A percentile compares a stretch with the other conserved stretches of the same genome.
Conservation (phyloP, 2,113 vertebrate genomes). For the Gobio gobio region DNA sequence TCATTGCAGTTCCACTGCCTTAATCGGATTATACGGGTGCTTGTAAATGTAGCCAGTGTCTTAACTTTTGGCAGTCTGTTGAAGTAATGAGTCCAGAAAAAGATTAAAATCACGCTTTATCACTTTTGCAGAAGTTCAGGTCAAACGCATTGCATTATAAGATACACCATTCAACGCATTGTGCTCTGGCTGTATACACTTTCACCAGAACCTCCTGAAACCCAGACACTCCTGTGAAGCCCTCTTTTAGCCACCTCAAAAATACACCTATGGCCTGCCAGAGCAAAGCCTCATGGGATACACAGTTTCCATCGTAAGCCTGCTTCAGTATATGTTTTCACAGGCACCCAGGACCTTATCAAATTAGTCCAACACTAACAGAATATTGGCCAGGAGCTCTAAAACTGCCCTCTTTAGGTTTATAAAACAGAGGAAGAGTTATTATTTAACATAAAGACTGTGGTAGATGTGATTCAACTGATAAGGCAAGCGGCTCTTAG, state of each 20-base stretch:
- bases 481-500: slow-evolving; percentile 1
- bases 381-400: slow-evolving; percentile 4
- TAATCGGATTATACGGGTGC: not conserved
- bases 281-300: slow-evolving; percentile 69
- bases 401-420: slow-evolving; percentile 27
- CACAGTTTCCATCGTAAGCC: slow-evolving; percentile 68
- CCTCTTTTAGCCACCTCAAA: not conserved
- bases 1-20: not conserved
- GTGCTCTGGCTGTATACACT: not conserved
- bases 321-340: slow-evolving; percentile 59
- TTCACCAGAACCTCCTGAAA: not conserved
- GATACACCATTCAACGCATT: not conserved
- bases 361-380: slow-evolving; percentile 40
- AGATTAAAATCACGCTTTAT: not conserved
- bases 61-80: slow-evolving; percentile 9
- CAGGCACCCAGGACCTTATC: slow-evolving; percentile 28
- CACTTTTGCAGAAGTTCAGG: not conserved
- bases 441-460: slow-evolving; percentile 3
- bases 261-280: slow-evolving; percentile 55
- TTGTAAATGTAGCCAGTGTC: not conserved
- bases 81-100: not conserved
- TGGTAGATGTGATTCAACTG: not conserved
- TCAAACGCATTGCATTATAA: not conserved
- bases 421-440: slow-evolving; percentile 18
- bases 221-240: slow-evolving; percentile 28